phyloP scores from a whole-genome alignment of 2,113 vertebrate species.

The Seriola aureovittata region DNA sequence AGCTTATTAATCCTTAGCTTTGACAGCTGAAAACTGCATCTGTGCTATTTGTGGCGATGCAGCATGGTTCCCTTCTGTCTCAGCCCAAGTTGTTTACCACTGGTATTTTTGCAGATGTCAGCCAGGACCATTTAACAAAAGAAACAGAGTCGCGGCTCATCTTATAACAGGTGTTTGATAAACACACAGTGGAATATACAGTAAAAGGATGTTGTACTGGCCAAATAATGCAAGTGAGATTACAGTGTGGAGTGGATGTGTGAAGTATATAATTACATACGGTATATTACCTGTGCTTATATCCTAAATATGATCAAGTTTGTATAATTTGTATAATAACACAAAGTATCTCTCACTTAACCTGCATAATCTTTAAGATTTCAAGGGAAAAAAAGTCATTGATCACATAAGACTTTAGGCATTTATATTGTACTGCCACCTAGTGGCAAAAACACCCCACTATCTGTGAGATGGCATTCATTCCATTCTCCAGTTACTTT shows the following conservation, averaged over 20 bases:
- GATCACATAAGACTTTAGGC: background rate
- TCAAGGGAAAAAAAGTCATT: background rate
- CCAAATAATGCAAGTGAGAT: background rate
- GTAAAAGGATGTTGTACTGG: background rate
- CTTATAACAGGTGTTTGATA: background rate
- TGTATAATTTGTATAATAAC: background rate
- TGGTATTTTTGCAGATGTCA: background rate
- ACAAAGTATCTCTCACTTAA: background rate
- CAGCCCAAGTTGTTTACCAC: background rate
- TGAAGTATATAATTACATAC: background rate
- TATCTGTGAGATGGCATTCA: background rate
- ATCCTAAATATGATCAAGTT: background rate
- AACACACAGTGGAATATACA: background rate
- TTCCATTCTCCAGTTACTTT: background rate
- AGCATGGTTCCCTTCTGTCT: conserved; percentile 26
- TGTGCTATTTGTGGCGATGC: conserved; percentile 22
- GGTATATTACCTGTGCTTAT: background rate
- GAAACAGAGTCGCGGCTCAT: background rate
- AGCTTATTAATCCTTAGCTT: conserved; percentile 49
- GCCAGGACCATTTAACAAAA: background rate
- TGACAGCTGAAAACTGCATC: conserved; percentile 37
- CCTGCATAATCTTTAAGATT: background rate
- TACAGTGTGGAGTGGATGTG: background rate
- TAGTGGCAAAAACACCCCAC: conserved; percentile 44
- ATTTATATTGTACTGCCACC: conserved; percentile 61